Conservation (phyloP, 2,797 vertebrate genomes). For the Premnoplex brunnescens region DNA sequence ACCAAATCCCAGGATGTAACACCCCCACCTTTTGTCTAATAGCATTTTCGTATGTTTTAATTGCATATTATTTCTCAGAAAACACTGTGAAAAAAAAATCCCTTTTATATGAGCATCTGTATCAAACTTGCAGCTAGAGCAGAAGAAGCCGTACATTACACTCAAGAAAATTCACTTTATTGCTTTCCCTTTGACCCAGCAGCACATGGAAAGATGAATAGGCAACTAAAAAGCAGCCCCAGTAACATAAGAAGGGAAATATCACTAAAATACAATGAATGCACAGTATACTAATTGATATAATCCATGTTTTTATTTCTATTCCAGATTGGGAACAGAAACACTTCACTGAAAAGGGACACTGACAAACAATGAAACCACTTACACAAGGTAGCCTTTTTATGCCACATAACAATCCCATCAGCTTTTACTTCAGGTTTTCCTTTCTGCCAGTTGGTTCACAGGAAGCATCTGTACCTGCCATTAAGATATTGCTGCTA, state of each 20-base stretch:
- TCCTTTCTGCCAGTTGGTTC: neutral
- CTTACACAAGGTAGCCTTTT: neutral
- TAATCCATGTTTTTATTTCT: neutral
- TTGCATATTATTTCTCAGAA: neutral
- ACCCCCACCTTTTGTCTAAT: neutral
- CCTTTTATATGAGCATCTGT: neutral
- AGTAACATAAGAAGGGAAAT: neutral
- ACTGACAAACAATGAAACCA: neutral
- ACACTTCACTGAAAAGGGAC: neutral
- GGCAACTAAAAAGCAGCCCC: neutral
- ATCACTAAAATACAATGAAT: neutral
- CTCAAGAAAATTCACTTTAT: neutral
- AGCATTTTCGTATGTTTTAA: neutral
- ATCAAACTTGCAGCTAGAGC: neutral
- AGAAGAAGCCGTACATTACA: neutral
- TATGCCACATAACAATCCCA: neutral
- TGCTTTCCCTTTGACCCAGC: neutral
- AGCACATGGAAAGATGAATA: fast-evolving
- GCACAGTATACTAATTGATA: neutral
- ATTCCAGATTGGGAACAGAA: neutral
- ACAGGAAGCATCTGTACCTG: neutral
- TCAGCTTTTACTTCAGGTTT: neutral
- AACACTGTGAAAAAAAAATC: neutral
- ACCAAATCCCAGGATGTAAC: neutral
- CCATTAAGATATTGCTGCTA: neutral